Evolutionary conservation across 2,113 vertebrate species (phyloP), one percentile per base, ranked within the genome.

Genomic region (Channa maculata): DNA sequence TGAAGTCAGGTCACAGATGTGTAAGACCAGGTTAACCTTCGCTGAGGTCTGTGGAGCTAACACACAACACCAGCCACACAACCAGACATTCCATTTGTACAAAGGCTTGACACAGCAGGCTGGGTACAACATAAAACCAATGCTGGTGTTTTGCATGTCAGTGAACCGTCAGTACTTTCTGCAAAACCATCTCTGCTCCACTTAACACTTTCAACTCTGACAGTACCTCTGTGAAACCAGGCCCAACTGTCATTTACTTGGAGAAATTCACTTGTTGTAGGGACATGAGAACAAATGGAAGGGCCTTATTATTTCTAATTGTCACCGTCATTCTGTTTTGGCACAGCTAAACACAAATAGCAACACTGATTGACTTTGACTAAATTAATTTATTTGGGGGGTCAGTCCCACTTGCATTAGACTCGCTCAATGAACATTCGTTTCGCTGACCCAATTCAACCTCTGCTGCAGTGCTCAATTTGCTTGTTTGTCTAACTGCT

Each of bases 391-490:
- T 90, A 74, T 83, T 80, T 70, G 49, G 45, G 39, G 46, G 71
- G 51, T 71, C 60, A 51, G 70, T 51, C 74, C 65, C 76, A 24
- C 24, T 78, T 77, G 13, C 63, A 72, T 81, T 73, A 83, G 57
- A 44, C 45, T 72, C 43, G 58, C 83, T 79, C 66, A 70, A 15
- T 72, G 73, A 77, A 77, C 79, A 65, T 52, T 81, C 45, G 1
- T 86, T 44, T 82, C 44, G 24, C 37, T 89, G 87, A 84, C 88
- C 91, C 84, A 58, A 83, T 85, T 82, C 62, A 85, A 88, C 80
- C 77, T 79, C 73, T 33, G 43, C 37, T 39, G 11, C 51, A 5
- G 55, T 67, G 67, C 80, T 85, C 69, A 63, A 46, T 89, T 79
- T 76, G 71, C 70, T 39, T 65, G 75, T 75, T 82, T 79, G 24